Conservation (phyloP, 2,888 invertebrate genomes). For the Eilema sororculum region DNA sequence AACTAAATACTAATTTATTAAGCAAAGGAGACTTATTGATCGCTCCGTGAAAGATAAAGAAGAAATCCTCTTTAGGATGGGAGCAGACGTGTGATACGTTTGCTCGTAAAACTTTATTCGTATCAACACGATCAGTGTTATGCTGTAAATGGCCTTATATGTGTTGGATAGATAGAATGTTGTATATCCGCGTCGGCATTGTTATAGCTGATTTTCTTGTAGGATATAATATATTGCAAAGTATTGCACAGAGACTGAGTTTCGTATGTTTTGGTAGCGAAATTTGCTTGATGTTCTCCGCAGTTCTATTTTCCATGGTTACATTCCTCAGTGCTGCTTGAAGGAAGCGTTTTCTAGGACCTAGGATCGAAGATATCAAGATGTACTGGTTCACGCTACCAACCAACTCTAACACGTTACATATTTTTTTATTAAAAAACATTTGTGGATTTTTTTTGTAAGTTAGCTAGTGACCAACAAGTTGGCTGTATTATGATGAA, state of each 20-base stretch:
- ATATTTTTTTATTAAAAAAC: no score
- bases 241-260: not conserved
- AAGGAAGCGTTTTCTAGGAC: no score
- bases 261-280: not conserved
- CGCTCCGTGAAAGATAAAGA: constrained; percentile 17
- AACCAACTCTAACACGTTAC: no score
- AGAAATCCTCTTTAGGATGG: constrained; percentile 17
- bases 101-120: constrained; percentile 44
- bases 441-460: no score
- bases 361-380: no score
- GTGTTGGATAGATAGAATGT: constrained; percentile 26
- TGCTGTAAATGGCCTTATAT: constrained; percentile 31
- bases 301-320: no score
- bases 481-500: no score
- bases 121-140: constrained; percentile 42
- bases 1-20: constrained; percentile 1
- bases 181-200: constrained; percentile 8
- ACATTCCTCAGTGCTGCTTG: no score
- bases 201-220: constrained; percentile 35
- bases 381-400: no score
- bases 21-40: constrained; percentile 7
- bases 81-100: constrained; percentile 31
- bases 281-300: not conserved
- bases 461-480: no score
- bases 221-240: constrained; percentile 5